These are phyloP conservation scores for Ceryle rudis DNA, from an alignment of 2,797 vertebrate genomes.

Conservation along the genomic window DNA sequence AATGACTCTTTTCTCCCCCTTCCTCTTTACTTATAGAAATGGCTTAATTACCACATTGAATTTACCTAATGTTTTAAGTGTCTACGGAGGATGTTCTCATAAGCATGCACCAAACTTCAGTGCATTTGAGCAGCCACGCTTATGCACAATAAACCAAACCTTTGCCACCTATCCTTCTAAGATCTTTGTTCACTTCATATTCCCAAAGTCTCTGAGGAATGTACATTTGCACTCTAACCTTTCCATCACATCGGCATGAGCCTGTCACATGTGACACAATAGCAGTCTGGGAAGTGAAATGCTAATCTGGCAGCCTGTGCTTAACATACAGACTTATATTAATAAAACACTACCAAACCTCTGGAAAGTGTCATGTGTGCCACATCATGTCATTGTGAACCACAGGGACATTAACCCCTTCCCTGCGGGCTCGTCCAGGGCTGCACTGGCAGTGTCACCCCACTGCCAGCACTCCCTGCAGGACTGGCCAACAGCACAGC, in stretches of 20 bases:
- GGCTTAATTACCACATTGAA: not conserved
- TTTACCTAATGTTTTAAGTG: not conserved
- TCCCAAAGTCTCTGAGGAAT: not conserved
- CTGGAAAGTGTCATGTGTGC: not conserved
- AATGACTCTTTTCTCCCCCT: not conserved
- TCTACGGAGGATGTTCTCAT: not conserved
- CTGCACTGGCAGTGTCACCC: not conserved
- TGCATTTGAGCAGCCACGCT: not conserved
- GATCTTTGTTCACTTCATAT: not conserved
- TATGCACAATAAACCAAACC: not conserved
- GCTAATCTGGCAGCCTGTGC: not conserved
- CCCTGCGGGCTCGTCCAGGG: not conserved
- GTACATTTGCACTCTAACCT: not conserved
- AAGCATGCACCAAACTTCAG: not conserved
- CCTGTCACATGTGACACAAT: not conserved
- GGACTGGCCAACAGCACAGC: not conserved
- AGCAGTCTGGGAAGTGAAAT: not conserved
- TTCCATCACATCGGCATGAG: not conserved
- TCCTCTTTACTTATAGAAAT: not conserved
- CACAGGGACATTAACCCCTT: not conserved
- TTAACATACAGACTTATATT: not conserved
- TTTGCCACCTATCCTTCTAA: not conserved
- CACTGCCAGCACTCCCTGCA: not conserved
- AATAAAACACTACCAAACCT: not conserved
- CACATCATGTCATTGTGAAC: not conserved